Percentiles rank a stretch among this genome's conserved stretches.
Conservation (phyloP, 2,797 vertebrate genomes). For the Tokudaia muenninki region DNA sequence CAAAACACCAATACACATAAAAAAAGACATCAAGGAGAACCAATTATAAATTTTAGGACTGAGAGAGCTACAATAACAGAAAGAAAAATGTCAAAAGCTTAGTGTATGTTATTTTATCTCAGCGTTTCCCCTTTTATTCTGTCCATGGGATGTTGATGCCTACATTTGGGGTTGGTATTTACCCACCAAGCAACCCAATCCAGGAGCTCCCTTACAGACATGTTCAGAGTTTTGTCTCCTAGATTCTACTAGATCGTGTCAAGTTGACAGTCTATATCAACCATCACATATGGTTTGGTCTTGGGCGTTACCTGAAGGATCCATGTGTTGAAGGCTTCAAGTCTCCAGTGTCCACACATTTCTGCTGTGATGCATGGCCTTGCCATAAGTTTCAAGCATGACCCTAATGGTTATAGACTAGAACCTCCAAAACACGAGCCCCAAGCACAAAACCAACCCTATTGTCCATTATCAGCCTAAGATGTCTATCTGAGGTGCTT, state of each 20-base stretch:
- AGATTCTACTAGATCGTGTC: not conserved
- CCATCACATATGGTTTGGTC: not conserved
- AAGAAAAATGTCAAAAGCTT: not conserved
- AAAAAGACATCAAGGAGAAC: not conserved
- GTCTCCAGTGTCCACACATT: not conserved
- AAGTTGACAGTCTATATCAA: not conserved
- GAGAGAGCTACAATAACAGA: not conserved
- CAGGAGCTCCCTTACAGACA: not conserved
- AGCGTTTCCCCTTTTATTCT: not conserved
- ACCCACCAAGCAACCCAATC: not conserved
- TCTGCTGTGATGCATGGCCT: not conserved
- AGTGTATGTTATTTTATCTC: not conserved
- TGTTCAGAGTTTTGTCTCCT: not conserved
- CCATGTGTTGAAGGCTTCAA: not conserved
- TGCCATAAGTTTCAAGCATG: not conserved
- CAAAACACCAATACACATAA: not conserved
- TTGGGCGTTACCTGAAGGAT: not conserved
- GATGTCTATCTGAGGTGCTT: not conserved
- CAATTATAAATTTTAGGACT: not conserved
- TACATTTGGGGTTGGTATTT: not conserved
- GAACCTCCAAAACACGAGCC: not conserved
- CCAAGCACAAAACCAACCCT: not conserved
- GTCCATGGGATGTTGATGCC: not conserved
- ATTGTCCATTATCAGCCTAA: not conserved
- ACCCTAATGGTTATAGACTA: too few species aligned